These are phyloP conservation scores for Diplodus puntazzo DNA, from an alignment of 2,797 vertebrate species.

Conservation along the genomic window DNA sequence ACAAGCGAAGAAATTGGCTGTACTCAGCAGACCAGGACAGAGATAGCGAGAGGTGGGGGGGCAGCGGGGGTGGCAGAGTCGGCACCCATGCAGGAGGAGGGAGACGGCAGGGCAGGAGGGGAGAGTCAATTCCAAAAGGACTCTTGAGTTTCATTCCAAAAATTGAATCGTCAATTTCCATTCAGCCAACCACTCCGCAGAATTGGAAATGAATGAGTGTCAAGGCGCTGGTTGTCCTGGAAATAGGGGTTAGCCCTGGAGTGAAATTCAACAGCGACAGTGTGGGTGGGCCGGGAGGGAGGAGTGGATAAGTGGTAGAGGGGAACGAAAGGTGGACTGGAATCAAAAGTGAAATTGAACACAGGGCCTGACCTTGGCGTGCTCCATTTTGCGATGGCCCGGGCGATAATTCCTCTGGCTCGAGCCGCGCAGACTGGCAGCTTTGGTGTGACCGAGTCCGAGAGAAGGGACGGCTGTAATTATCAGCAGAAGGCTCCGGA, in stretches of 20 bases:
- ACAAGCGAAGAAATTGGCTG: slow-evolving; percentile 81
- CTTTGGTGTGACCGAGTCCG: slow-evolving; percentile 60
- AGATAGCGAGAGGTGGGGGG: slow-evolving; percentile 63
- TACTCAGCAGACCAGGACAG: slow-evolving; percentile 78
- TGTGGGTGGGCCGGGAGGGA: slow-evolving; percentile 54
- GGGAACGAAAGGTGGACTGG: slow-evolving; percentile 72
- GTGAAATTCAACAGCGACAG: slow-evolving; percentile 61
- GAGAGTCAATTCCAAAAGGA: slow-evolving; percentile 74
- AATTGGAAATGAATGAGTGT: slow-evolving; percentile 81
- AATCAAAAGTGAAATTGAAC: slow-evolving; percentile 84
- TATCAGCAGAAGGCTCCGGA: slow-evolving; percentile 81
- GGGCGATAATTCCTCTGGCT: slow-evolving; percentile 78
- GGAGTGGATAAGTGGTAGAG: slow-evolving; percentile 72
- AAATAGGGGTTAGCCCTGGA: slow-evolving; percentile 76
- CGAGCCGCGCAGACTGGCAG: slow-evolving; percentile 58
- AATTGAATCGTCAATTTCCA: slow-evolving; percentile 84
- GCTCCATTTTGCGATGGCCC: slow-evolving; percentile 68
- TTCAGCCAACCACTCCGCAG: slow-evolving; percentile 70
- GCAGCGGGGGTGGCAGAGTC: slow-evolving; percentile 44
- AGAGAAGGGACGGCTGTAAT: slow-evolving; percentile 76
- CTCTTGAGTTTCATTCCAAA: slow-evolving; percentile 79
- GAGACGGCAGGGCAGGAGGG: slow-evolving; percentile 22
- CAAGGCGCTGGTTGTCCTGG: slow-evolving; percentile 68
- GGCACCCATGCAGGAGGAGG: slow-evolving; percentile 45
- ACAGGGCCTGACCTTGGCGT: slow-evolving; percentile 81